Conservation (phyloP, 2,797 vertebrate genomes). For the Prionace glauca region DNA sequence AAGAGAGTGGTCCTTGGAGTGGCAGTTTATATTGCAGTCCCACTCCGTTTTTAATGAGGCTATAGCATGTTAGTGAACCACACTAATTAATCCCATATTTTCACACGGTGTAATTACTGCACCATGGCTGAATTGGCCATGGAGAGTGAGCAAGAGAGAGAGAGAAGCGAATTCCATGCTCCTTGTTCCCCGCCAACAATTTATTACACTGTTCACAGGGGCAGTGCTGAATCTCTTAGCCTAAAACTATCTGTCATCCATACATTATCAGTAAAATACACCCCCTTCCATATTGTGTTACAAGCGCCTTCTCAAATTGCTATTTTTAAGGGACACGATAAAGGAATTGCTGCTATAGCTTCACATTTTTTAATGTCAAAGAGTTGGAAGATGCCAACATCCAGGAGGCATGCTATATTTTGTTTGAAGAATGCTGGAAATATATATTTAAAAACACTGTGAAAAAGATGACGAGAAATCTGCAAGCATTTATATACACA, state of each 20-base stretch:
- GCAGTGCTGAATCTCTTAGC: slow-evolving; percentile 76
- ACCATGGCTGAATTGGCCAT: slow-evolving; percentile 65
- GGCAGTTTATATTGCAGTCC: slow-evolving; percentile 73
- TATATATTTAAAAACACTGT: background rate
- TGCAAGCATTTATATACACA: background rate
- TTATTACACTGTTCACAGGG: slow-evolving; percentile 75
- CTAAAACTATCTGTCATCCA: slow-evolving; percentile 89
- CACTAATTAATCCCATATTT: slow-evolving; percentile 91
- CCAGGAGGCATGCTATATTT: background rate
- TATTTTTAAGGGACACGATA: slow-evolving; percentile 96
- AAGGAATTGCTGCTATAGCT: slow-evolving; percentile 93
- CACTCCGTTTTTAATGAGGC: slow-evolving; percentile 79
- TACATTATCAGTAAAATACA: slow-evolving; percentile 89
- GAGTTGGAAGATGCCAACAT: slow-evolving; percentile 49
- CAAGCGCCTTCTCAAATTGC: slow-evolving; percentile 90
- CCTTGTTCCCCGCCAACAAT: slow-evolving; percentile 68
- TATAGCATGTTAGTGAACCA: slow-evolving; percentile 75
- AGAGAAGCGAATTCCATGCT: slow-evolving; percentile 60
- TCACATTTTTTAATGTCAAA: slow-evolving; percentile 83
- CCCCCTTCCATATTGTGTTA: slow-evolving; percentile 88
- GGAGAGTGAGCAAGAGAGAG: slow-evolving; percentile 45
- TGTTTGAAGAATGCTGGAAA: background rate
- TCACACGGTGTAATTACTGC: slow-evolving; percentile 79
- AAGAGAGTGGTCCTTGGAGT: slow-evolving; percentile 65
- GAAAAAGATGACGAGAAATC: background rate